Base-by-base conservation (phyloP, 2,888 invertebrate genomes). In the Monochamus alternatus region DNA sequence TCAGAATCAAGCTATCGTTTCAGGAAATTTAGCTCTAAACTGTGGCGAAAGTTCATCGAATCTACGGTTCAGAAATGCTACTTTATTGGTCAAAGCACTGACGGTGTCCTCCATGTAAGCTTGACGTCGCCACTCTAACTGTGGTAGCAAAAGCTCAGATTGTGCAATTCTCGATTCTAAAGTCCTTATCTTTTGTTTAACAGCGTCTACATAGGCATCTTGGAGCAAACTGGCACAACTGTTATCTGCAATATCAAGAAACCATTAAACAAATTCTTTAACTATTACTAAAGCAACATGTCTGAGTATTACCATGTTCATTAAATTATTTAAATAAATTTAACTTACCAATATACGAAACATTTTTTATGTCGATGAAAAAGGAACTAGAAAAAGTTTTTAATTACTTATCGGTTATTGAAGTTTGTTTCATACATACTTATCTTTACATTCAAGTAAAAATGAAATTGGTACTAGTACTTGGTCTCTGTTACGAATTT, bases 21-120 rank as follows among this genome's bases (percentile, higher is more conserved):
- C 80, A n/a, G 78, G 78, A 52, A 75, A 67, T 43, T 79, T 79
- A 22, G 76, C 76, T 43, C 76, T 77, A 32, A 77, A 90, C 71
- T 89, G 88, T 8, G 91, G 90, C 74, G 88, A 84, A 31, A 91
- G 84, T 81, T 91, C 90, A 79, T 90, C 90, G 67, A 90, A 86
- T 80, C 90, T 85, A 75, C 89, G 85, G 81, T 90, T 90, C 69
- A 91, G 85, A 84, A 90, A 90, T 66, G 88, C 86, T 1, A 90
- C 89, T 76, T 89, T 88, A 66, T 87, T 88, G 10, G 88, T 84
- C 73, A 90, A 84, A 75, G 87, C 87, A 72, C 87, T 86, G 1
- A 89, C 89, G 10, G 89, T 89, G 69, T 89, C 88, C 82, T 91
- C 90, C 81, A 90, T 86, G 75, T 89, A 88, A 47, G 89, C 86